Base-by-base conservation (phyloP, 1,140 invertebrate species). In the Zophobas morio region DNA sequence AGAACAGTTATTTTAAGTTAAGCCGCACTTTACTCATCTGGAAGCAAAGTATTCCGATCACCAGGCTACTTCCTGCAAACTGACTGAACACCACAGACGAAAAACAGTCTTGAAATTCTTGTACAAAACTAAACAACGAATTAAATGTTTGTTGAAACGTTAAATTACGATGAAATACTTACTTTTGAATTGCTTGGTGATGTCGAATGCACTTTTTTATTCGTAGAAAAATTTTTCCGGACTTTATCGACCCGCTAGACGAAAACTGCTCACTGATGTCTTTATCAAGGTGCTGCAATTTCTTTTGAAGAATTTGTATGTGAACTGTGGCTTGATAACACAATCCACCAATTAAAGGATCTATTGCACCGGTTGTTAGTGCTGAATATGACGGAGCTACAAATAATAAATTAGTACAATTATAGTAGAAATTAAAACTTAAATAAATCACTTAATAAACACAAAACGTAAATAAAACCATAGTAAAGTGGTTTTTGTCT, bases 271-370 rank as follows among this genome's bases (percentile, higher is more conserved):
- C 35, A 66, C 76, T 63, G 2, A 46, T 32, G 8, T 76, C 70
- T 32, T 54, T 32, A 20, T 56, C 66, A 1, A 81, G 46, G 47
- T 77, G 34, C 6, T 56, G 4, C 0, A 85, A 71, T 46, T 80
- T 83, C 60, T 84, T 77, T 53, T 80, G 82, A 32, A 83, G 75
- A n/a, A 85, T 80, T 78, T 84, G 60, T 36, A 84, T 78, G 78
- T 85, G 82, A 20, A 73, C 75, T 57, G 79, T 79, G n/a, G 79
- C 79, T 49, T 83, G 73, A 56, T 78, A 81, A 0, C 82, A 81
- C 47, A 84, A 80, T 20, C 81, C 81, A 2, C 79, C 79, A 5
- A 79, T 78, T n/a, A 84, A 34, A 34, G 81, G 82, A 79, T 86
- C 84, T 5, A 84, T 76, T 34, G 81, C 81, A 1, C 81, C 75